These are phyloP conservation scores for Fissipunctia ypsillon DNA, from an alignment of 2,888 invertebrate species.

Conservation along the genomic window DNA sequence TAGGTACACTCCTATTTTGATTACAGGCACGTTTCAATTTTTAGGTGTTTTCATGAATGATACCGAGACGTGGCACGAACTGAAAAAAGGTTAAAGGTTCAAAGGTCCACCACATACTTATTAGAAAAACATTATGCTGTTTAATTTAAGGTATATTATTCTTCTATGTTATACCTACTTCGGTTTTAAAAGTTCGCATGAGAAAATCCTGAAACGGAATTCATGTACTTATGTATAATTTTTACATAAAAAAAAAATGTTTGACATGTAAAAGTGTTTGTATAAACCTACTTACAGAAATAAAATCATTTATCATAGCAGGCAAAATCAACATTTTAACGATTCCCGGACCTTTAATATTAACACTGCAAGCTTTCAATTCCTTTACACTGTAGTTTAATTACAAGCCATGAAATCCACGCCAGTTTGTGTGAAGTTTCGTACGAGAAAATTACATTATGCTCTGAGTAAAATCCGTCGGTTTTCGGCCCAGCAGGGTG, in stretches of 20 bases:
- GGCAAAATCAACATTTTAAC: not conserved
- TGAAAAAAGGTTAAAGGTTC: not conserved
- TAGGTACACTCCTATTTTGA: not conserved
- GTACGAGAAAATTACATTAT: constrained; percentile 68
- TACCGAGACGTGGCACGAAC: not conserved
- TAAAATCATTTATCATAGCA: no score
- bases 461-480: constrained; percentile 72
- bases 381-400: constrained; percentile 48
- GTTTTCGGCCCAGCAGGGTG: constrained; percentile 74
- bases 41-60: not conserved
- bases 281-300: no score
- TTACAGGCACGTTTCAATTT: not conserved
- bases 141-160: not conserved
- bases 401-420: constrained; percentile 59
- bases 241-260: no score
- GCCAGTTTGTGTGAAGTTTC: constrained; percentile 63
- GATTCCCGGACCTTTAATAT: constrained; percentile 11
- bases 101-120: not conserved
- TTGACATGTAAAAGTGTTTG: no score
- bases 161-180: not conserved
- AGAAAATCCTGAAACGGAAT: not conserved
- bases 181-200: not conserved
- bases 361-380: constrained; percentile 38
- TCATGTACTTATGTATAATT: not conserved
- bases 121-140: constrained; percentile 1